phyloP scores from a whole-genome alignment of 1,140 invertebrate genomes.

The Thrips palmi region DNA sequence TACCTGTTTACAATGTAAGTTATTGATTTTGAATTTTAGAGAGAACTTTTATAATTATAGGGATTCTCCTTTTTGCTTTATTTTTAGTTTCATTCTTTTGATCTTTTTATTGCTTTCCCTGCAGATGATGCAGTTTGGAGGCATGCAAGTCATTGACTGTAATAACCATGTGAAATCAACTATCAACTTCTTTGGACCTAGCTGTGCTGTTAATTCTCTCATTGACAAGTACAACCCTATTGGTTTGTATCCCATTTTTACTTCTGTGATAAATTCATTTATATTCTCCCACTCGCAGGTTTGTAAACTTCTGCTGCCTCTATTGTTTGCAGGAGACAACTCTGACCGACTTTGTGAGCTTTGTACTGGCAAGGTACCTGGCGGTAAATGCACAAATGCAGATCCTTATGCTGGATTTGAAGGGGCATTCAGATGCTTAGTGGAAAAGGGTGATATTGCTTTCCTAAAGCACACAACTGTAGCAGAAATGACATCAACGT shows the following conservation, averaged over 20 bases:
- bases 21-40: conserved; percentile 8
- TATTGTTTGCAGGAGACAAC: conserved; percentile 41
- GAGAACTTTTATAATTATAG: conserved; percentile 1
- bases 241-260: conserved; percentile 28
- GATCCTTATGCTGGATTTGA: conserved; percentile 84
- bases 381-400: conserved; percentile 58
- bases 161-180: conserved; percentile 93
- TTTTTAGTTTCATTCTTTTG: conserved; percentile 11
- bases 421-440: conserved; percentile 73
- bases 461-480: conserved; percentile 82
- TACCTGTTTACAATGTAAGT: conserved; percentile 65
- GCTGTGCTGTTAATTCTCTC: conserved; percentile 84
- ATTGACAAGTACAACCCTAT: conserved; percentile 88
- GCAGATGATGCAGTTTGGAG: conserved; percentile 61
- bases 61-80: conserved; percentile 10
- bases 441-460: conserved; percentile 76
- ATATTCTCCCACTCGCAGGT: neutral
- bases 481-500: conserved; percentile 39
- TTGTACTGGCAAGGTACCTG: conserved; percentile 60
- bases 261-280: neutral
- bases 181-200: conserved; percentile 71
- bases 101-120: conserved; percentile 17
- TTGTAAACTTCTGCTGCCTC: neutral
- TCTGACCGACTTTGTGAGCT: conserved; percentile 63
- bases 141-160: conserved; percentile 72